Evolutionary conservation across 2,113 vertebrate genomes (phyloP), one percentile per base, ranked within the genome.

Genomic region (Ciconia maguari): DNA sequence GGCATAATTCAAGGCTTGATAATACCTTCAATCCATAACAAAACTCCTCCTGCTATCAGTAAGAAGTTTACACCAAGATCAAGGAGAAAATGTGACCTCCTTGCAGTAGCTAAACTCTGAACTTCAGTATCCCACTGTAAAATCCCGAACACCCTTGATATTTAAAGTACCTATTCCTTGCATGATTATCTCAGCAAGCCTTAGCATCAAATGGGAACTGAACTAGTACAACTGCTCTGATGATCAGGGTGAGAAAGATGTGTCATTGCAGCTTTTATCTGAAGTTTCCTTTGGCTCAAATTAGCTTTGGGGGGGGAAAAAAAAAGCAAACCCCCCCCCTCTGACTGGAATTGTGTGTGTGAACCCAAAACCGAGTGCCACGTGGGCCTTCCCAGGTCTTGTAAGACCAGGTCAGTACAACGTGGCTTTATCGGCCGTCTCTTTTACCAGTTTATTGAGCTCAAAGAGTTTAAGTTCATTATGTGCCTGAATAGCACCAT

Each of bases 361-460:
- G 46, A 82, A 76, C 22, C 36, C 38, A 54, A 62, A 78, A 4
- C 4, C 1, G 0, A 54, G 68, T 7, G n/a, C 51, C 2, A 0
- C 7, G 6, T 7, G 26, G 27, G 55, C 36, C 27, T 44, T n/a
- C 34, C 75, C 71, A 48, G 44, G 52, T 46, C 61, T 74, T 26
- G 38, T 38, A 38, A 38, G 38, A 25, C 19, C 52, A 48, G 60
- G 52, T 12, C 72, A 69, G 41, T 42, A 38, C 0, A 1, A 68
- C 58, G 32, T 20, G 44, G 44, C 66, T 93, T 65, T 69, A 34
- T 57, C 22, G 1, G 49, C 82, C 55, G 13, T n/a, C 61, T 83
- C 60, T 90, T 94, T 51, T 34, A 75, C 34, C 62, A 94, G 57
- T 83, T 93, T 84, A 60, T 27, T 60, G 83, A 94, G 71, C 64